These are phyloP conservation scores for Fragum fragum DNA, from an alignment of 2,888 invertebrate species.

Conservation along the genomic window DNA sequence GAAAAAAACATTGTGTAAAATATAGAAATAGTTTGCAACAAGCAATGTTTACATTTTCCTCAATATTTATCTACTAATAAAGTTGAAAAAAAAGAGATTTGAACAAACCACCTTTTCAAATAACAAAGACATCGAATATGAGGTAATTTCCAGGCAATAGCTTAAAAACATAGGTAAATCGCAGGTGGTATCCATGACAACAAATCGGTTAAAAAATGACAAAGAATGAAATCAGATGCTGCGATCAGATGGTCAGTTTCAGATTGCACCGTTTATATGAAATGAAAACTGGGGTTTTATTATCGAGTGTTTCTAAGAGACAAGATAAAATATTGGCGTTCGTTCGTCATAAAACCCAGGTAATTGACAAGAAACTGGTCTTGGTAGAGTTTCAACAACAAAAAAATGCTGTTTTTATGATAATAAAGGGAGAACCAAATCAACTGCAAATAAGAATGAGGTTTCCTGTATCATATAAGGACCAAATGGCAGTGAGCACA, in stretches of 20 bases:
- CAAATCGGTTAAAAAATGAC: constrained; percentile 7
- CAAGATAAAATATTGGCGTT: constrained; percentile 8
- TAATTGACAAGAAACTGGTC: neutral
- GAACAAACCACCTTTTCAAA: too few relatives aligned
- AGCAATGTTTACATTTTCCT: too few relatives aligned
- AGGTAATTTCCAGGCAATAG: neutral
- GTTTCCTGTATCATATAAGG: neutral
- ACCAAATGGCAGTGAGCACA: too few relatives aligned
- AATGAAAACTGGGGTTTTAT: constrained; percentile 24
- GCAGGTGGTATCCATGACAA: constrained; percentile 1
- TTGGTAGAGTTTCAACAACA: neutral
- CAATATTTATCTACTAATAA: neutral
- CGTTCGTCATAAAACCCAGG: constrained; percentile 16
- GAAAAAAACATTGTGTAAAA: too few relatives aligned
- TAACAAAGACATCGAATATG: too few relatives aligned
- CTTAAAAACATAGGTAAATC: constrained; percentile 5
- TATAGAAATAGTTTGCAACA: too few relatives aligned
- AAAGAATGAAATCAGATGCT: constrained; percentile 8
- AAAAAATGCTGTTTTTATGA: neutral
- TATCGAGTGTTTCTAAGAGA: neutral
- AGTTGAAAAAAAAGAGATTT: neutral
- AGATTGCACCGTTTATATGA: constrained; percentile 24
- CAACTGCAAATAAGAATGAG: constrained; percentile 1
- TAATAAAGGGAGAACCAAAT: neutral
- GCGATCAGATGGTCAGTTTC: constrained; percentile 24